Conservation (phyloP, 2,888 invertebrate genomes). For the Portevinia maculata region DNA sequence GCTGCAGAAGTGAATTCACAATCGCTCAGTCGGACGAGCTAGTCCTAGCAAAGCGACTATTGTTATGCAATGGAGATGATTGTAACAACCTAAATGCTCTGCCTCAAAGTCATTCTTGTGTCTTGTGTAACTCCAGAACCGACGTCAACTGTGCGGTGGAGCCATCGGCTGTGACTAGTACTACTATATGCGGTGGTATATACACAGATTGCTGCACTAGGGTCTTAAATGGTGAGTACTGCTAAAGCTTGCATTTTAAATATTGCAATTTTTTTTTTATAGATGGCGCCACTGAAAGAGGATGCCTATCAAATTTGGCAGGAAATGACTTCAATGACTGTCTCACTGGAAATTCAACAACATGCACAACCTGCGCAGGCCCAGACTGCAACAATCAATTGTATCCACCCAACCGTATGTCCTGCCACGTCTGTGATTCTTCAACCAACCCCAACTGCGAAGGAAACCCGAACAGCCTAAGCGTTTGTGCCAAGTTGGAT, state of each 20-base stretch:
- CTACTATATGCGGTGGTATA: conserved; percentile 73
- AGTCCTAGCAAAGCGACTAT: conserved; percentile 76
- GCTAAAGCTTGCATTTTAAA: too few species aligned
- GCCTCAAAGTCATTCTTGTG: conserved; percentile 75
- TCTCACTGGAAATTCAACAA: conserved; percentile 77
- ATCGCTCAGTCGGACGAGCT: conserved; percentile 76
- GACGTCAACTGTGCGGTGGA: conserved; percentile 77
- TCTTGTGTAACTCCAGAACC: conserved; percentile 79
- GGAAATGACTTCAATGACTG: conserved; percentile 79
- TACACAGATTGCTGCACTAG: conserved; percentile 79
- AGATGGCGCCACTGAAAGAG: conserved; percentile 80
- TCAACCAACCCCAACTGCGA: conserved; percentile 75
- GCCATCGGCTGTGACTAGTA: conserved; percentile 70
- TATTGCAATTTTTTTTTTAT: neutral
- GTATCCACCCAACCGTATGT: conserved; percentile 77
- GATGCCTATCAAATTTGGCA: conserved; percentile 78
- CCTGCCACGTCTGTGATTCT: conserved; percentile 79
- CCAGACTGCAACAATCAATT: conserved; percentile 77
- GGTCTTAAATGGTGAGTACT: conserved; percentile 73
- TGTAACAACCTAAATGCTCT: conserved; percentile 77
- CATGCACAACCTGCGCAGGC: conserved; percentile 77
- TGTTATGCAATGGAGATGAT: conserved; percentile 76
- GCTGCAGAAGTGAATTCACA: conserved; percentile 79
- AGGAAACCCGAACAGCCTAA: conserved; percentile 75
- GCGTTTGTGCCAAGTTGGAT: conserved; percentile 77